Evolutionary conservation across 2,797 vertebrate genomes (phyloP).

Genomic region (Cichlasoma orientale): DNA sequence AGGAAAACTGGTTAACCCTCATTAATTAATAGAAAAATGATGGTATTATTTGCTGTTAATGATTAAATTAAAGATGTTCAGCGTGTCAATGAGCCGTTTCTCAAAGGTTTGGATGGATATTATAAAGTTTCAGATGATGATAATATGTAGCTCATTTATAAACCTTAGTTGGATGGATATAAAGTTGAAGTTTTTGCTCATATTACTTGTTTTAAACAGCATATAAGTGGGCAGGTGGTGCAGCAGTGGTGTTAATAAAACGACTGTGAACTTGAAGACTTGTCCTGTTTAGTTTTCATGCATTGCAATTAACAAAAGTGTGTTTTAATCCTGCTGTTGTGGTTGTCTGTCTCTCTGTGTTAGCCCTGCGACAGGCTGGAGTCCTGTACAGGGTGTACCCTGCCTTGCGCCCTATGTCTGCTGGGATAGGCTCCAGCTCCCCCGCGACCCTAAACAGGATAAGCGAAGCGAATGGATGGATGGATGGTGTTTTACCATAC

Average conservation of each 20-base stretch:
- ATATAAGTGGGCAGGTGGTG: not conserved
- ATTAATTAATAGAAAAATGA: not conserved
- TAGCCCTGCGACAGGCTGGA: too few relatives aligned
- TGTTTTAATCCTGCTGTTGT: too few relatives aligned
- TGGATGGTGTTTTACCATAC: too few relatives aligned
- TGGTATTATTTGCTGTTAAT: not conserved
- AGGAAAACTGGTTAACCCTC: not conserved
- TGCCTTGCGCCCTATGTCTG: too few relatives aligned
- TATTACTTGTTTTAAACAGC: not conserved
- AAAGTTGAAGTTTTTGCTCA: not conserved
- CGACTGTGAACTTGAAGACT: too few relatives aligned
- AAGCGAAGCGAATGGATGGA: too few relatives aligned
- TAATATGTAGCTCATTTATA: not conserved
- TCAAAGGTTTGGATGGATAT: not conserved
- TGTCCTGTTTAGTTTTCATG: too few relatives aligned
- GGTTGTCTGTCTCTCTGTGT: too few relatives aligned
- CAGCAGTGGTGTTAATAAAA: not conserved
- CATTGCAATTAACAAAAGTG: too few relatives aligned
- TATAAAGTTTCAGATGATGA: not conserved
- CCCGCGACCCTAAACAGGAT: too few relatives aligned
- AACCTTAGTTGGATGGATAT: not conserved
- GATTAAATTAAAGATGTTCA: not conserved
- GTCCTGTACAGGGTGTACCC: too few relatives aligned
- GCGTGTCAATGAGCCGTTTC: not conserved
- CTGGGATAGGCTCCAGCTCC: too few relatives aligned